Evolutionary conservation across 2,888 invertebrate species (phyloP).

Genomic region (Ochropleura leucogaster): DNA sequence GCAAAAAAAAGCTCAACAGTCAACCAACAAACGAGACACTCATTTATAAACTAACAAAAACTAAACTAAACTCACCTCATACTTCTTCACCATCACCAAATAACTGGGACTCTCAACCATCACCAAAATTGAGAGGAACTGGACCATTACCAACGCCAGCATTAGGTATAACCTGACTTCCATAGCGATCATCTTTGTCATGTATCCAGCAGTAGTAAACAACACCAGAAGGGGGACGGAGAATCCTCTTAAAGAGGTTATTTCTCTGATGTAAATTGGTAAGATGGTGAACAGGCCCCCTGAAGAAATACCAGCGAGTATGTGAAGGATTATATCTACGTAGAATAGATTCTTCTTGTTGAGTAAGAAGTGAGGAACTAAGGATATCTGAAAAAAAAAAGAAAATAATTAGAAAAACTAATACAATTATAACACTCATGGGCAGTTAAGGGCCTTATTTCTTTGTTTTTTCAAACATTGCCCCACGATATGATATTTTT

Average conservation of each 20-base stretch:
- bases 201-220: conserved; percentile 79
- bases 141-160: conserved; percentile 75
- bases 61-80: conserved; percentile 72
- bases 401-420: neutral
- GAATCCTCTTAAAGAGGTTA: conserved; percentile 72
- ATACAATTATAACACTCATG: neutral
- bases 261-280: conserved; percentile 81
- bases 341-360: conserved; percentile 65
- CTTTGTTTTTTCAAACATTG: too few species aligned
- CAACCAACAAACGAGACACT: too few species aligned
- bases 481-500: too few species aligned
- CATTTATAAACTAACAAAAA: neutral
- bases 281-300: conserved; percentile 80
- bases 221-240: conserved; percentile 73
- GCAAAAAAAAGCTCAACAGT: too few species aligned
- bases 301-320: conserved; percentile 77
- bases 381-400: conserved; percentile 74
- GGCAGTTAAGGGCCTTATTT: neutral
- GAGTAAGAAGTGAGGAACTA: conserved; percentile 78
- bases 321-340: conserved; percentile 71
- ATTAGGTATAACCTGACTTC: conserved; percentile 78
- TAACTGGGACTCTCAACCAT: conserved; percentile 81
- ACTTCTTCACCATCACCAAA: conserved; percentile 77
- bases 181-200: conserved; percentile 72
- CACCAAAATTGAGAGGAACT: conserved; percentile 75